Base-by-base conservation (phyloP, 1,140 invertebrate genomes). In the Homarus americanus region DNA sequence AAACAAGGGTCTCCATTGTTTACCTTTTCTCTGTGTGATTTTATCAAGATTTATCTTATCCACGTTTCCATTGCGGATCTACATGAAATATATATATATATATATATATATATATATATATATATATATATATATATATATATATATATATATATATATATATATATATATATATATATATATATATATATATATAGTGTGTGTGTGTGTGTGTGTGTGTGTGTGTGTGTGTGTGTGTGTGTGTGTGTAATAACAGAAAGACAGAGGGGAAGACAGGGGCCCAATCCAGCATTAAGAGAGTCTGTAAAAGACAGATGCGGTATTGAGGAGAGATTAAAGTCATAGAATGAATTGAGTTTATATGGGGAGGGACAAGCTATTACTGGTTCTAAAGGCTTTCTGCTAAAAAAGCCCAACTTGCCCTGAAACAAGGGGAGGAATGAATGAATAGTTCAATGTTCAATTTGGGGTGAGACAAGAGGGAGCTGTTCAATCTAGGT, bases 361-460 rank as follows among this genome's bases (percentile, higher is more conserved):
- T 66, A 66, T 66, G 3, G 63, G 63, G n/a, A 66, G 63, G 63
- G n/a, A 20, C 58, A 63, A 63, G 63, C n/a, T 66, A 66, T 66
- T 32, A 66, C n/a, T 5, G 63, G 20, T 5, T 28, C 3, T n/a
- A 66, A 32, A 66, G 63, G 63, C n/a, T 66, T 66, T n/a, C n/a
- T 32, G 28, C n/a, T 28, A 3, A 28, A 66, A 66, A 66, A 66
- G 28, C n/a, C 5, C 63, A 12, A 32, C 63, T 66, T n/a, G 24
- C 28, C n/a, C 63, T 66, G n/a, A 32, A 32, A 66, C 63, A 66
- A 66, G 63, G n/a, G 63, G n/a, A 28, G 28, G n/a, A 32, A 66
- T 66, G 63, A 66, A 66, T 66, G 63, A 66, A 66, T 66, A 66
- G n/a, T 66, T 66, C 63, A 66, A 32, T 66, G 63, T 66, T 66